These are phyloP conservation scores for Muntiacus muntjak DNA, from an alignment of 2,113 vertebrate genomes.

Conservation along the genomic window DNA sequence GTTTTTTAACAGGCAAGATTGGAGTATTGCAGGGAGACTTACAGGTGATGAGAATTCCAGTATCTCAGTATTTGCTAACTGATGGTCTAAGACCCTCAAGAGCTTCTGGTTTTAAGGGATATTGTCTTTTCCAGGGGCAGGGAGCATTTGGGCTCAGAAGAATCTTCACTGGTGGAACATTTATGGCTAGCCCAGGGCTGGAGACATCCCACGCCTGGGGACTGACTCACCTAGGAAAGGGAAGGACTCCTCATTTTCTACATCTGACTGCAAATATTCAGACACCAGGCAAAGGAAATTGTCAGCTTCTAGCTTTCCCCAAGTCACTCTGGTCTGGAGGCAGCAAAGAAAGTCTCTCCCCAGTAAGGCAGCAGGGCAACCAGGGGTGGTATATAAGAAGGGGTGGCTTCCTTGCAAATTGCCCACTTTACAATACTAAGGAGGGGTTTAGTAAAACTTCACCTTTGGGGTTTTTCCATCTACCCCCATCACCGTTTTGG, in stretches of 20 bases:
- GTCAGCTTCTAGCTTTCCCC: background rate
- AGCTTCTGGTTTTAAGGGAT: background rate
- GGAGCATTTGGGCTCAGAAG: background rate
- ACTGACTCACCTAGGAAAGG: background rate
- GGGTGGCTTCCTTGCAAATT: background rate
- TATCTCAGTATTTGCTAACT: background rate
- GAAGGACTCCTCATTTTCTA: background rate
- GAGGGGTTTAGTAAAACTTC: background rate
- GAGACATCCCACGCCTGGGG: background rate
- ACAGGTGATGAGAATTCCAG: background rate
- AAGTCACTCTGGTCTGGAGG: background rate
- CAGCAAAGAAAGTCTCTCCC: background rate
- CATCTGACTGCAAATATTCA: background rate
- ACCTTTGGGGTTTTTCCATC: background rate
- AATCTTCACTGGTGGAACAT: background rate
- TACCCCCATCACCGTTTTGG: background rate
- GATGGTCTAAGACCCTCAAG: background rate
- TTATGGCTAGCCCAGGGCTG: background rate
- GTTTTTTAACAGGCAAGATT: background rate
- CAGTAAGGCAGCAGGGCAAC: background rate
- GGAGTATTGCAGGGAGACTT: background rate
- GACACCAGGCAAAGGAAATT: background rate
- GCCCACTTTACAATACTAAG: background rate
- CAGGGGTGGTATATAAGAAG: background rate
- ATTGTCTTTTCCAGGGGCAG: background rate